phyloP scores from a whole-genome alignment of 1,140 invertebrate genomes.

The Pseudomyrmex pallidus region DNA sequence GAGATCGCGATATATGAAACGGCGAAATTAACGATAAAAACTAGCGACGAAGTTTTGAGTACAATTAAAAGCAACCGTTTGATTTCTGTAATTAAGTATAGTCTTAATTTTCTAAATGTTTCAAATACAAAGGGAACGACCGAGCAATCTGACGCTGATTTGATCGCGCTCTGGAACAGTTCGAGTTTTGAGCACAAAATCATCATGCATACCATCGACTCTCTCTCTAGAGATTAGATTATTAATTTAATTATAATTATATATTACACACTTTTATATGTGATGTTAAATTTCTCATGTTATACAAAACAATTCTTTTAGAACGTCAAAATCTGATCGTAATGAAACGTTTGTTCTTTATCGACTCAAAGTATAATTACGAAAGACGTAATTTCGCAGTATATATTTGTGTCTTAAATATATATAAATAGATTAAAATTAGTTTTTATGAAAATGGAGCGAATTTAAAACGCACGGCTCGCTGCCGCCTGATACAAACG shows the following conservation, averaged over 20 bases:
- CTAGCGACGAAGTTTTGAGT: too few relatives aligned
- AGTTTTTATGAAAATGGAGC: not conserved
- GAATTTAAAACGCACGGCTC: constrained; percentile 7
- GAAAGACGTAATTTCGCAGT: too few relatives aligned
- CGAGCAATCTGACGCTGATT: not conserved
- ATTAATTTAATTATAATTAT: not conserved
- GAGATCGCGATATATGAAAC: not conserved
- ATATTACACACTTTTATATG: too few relatives aligned
- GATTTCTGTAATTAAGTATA: too few relatives aligned
- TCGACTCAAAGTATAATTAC: too few relatives aligned
- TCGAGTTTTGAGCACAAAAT: not conserved
- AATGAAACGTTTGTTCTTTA: too few relatives aligned
- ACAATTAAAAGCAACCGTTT: too few relatives aligned
- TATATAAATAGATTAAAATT: not conserved
- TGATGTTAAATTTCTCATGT: too few relatives aligned
- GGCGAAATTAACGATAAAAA: too few relatives aligned
- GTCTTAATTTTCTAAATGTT: not conserved
- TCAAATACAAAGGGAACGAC: not conserved
- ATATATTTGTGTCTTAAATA: not conserved
- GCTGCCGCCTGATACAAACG: not conserved
- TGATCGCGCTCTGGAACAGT: not conserved
- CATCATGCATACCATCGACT: not conserved
- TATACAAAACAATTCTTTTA: too few relatives aligned
- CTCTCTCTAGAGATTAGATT: constrained; percentile 2
- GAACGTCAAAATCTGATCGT: too few relatives aligned